A percentile compares a stretch with the other conserved stretches of the same genome.
These are phyloP conservation scores for Protonemura montana DNA, from an alignment of 2,888 invertebrate genomes.

Conservation along the genomic window DNA sequence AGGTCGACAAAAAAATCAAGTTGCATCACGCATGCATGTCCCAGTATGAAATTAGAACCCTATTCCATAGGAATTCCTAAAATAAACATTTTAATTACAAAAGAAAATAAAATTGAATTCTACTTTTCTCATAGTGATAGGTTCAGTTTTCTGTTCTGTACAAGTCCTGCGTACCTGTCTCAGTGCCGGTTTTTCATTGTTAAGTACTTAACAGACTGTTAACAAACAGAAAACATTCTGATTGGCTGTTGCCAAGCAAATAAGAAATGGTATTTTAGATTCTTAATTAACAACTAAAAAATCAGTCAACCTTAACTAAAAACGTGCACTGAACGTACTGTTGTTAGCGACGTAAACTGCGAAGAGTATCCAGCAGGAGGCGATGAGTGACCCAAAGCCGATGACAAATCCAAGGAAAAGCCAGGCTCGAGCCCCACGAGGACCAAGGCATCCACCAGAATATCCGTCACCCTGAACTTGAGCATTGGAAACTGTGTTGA, in stretches of 20 bases:
- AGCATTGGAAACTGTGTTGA: constrained; percentile 95
- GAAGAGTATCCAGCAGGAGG: constrained; percentile 95
- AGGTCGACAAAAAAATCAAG: too few species aligned
- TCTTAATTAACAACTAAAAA: not conserved
- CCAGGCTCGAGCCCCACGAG: constrained; percentile 91
- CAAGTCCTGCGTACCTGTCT: not conserved
- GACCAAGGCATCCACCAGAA: constrained; percentile 84
- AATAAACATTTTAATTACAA: too few species aligned
- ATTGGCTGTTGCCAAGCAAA: constrained; percentile 2
- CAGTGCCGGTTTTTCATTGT: not conserved
- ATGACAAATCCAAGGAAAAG: constrained; percentile 95
- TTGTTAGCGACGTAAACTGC: constrained; percentile 74
- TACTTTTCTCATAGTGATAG: too few species aligned
- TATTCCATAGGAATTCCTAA: too few species aligned
- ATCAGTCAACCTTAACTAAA: too few species aligned
- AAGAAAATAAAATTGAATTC: too few species aligned
- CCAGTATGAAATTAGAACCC: too few species aligned
- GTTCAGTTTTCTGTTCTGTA: too few species aligned
- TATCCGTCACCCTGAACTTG: constrained; percentile 88
- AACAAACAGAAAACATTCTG: constrained; percentile 20
- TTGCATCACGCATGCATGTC: too few species aligned
- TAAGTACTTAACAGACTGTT: constrained; percentile 36
- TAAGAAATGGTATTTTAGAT: too few species aligned
- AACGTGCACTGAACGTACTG: constrained; percentile 26
- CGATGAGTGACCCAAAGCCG: constrained; percentile 95